Evolutionary conservation across 2,797 vertebrate species (phyloP).

Genomic region (Dendrocincla fuliginosa): DNA sequence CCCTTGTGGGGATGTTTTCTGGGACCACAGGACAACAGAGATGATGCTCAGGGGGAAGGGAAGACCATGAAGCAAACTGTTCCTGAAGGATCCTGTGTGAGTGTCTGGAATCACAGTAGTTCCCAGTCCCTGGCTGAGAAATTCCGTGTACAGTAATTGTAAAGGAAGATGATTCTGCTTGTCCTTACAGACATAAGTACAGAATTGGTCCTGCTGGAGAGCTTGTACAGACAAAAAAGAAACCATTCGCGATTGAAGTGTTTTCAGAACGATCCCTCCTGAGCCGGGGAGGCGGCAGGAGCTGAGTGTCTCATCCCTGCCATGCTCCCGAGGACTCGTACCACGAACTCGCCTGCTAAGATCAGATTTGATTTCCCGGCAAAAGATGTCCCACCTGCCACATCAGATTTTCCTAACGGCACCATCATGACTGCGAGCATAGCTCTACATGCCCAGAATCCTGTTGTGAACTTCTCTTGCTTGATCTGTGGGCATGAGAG

Average conservation of each 20-base stretch:
- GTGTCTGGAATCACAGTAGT: rapidly evolving
- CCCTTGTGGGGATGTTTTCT: background rate
- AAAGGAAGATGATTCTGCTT: background rate
- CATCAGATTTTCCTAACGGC: background rate
- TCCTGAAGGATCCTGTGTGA: background rate
- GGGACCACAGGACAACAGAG: background rate
- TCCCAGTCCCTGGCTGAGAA: background rate
- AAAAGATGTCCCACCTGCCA: background rate
- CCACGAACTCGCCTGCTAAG: background rate
- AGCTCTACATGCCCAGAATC: background rate
- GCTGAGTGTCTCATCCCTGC: rapidly evolving
- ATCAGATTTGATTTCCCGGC: background rate
- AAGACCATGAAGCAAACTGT: background rate
- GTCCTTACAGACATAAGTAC: background rate
- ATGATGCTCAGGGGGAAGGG: too few relatives aligned
- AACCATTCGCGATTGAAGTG: background rate
- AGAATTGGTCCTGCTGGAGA: background rate
- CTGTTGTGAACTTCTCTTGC: background rate
- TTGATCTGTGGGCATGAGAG: background rate
- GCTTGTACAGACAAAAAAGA: background rate
- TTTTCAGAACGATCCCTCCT: background rate
- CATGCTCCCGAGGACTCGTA: background rate
- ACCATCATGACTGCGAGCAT: background rate
- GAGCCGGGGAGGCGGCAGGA: background rate
- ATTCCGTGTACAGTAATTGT: background rate